Conservation (phyloP, 2,888 invertebrate species). For the Pegoplata infirma region DNA sequence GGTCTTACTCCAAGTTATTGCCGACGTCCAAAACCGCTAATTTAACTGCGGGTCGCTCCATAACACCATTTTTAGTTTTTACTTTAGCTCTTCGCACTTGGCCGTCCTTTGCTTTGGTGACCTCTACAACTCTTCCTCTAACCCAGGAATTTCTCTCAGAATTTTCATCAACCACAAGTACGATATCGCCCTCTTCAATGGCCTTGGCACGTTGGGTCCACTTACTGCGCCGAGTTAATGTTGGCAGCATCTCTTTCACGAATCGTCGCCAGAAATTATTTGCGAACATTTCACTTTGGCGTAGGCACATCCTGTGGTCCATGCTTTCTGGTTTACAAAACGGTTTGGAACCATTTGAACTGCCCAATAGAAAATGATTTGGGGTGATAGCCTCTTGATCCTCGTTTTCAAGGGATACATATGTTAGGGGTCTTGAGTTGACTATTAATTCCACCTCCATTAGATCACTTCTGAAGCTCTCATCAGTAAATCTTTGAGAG, state of each 20-base stretch:
- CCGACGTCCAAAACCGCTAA: slow-evolving; percentile 12
- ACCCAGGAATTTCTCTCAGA: not conserved
- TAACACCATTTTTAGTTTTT: not conserved
- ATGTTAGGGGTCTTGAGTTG: slow-evolving; percentile 28
- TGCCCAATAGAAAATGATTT: slow-evolving; percentile 29
- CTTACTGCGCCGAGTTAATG: not conserved
- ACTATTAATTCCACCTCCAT: slow-evolving; percentile 28
- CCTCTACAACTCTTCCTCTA: not conserved
- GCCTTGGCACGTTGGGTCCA: not conserved
- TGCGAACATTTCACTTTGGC: slow-evolving; percentile 17
- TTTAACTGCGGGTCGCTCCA: slow-evolving; percentile 2
- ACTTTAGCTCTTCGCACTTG: slow-evolving; percentile 12
- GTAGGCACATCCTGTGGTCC: not conserved
- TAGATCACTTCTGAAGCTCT: slow-evolving; percentile 18
- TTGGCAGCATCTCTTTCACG: slow-evolving; percentile 18
- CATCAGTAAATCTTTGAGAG: slow-evolving; percentile 13
- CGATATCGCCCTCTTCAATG: not conserved
- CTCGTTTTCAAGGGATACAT: slow-evolving; percentile 16
- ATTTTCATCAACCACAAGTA: not conserved
- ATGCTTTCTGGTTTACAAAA: not conserved
- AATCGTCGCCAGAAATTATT: slow-evolving; percentile 8
- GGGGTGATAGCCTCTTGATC: slow-evolving; percentile 36
- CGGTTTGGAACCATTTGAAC: slow-evolving; percentile 3
- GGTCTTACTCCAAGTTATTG: not conserved
- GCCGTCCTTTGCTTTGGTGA: not conserved